A percentile compares a stretch with the other conserved stretches of the same genome.
Evolutionary conservation across 37 sponge, comb jelly and placozoan species (phyloP).

Genomic region (Chondrosia reniformis): DNA sequence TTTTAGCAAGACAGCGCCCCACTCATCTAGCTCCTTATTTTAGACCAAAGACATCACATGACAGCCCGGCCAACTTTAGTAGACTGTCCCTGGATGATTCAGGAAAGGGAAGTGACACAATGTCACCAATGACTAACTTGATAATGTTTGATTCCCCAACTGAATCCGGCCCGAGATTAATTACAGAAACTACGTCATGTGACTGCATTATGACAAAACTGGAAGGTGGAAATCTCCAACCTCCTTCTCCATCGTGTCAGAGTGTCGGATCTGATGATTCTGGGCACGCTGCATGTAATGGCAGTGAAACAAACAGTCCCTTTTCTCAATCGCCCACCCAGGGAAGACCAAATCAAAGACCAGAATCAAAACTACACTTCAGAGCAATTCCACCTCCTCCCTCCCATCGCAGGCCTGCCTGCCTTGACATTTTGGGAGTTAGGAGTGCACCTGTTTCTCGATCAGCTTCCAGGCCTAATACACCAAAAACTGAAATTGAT

Average conservation of each 20-base stretch:
- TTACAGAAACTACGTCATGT: not conserved
- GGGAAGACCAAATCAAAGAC: not conserved
- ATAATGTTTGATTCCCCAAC: not conserved
- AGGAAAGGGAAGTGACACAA: conserved; percentile 21
- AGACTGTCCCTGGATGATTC: conserved; percentile 23
- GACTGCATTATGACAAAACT: not conserved
- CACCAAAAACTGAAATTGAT: not conserved
- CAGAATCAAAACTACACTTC: not conserved
- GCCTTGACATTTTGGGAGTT: not conserved
- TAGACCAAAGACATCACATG: not conserved
- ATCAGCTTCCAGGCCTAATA: conserved; percentile 4
- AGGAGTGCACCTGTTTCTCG: conserved; percentile 11
- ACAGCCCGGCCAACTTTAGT: conserved; percentile 22
- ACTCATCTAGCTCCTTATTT: not conserved
- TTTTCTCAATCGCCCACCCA: conserved; percentile 11
- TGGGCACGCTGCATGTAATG: conserved; percentile 8
- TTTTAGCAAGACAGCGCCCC: not conserved
- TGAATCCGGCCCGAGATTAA: not conserved
- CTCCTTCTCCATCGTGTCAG: not conserved
- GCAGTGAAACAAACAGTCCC: not conserved
- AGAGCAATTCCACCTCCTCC: not conserved
- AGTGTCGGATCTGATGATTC: conserved; percentile 12
- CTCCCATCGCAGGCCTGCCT: not conserved
- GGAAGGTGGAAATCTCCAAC: not conserved
- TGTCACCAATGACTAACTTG: conserved; percentile 9